Evolutionary conservation across 2,888 invertebrate genomes (phyloP).

Genomic region (Pterobdella sp.): DNA sequence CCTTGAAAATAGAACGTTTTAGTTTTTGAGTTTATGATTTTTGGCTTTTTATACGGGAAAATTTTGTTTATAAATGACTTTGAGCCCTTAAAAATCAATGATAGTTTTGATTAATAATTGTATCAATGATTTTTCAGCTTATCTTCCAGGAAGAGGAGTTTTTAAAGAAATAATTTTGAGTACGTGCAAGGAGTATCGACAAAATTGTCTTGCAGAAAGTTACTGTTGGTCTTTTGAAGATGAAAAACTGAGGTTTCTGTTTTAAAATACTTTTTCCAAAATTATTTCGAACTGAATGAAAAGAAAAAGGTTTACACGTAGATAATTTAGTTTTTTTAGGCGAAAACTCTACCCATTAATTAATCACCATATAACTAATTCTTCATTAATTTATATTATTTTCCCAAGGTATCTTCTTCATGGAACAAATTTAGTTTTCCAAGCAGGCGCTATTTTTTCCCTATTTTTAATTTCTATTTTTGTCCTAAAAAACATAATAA

Average conservation of each 20-base stretch:
- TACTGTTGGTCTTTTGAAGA: constrained; percentile 23
- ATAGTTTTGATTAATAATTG: too few species aligned
- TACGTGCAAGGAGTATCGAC: constrained; percentile 22
- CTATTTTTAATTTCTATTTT: constrained; percentile 14
- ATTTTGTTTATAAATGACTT: too few species aligned
- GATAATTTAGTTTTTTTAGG: too few species aligned
- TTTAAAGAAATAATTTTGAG: constrained; percentile 21
- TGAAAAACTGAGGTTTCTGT: constrained; percentile 5
- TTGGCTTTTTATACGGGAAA: too few species aligned
- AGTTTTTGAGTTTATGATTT: too few species aligned
- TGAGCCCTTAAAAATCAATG: too few species aligned
- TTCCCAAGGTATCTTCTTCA: constrained; percentile 20
- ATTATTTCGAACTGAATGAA: neutral
- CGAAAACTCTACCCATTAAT: neutral
- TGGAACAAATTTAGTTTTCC: constrained; percentile 30
- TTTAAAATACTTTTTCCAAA: neutral
- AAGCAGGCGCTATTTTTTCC: constrained; percentile 14
- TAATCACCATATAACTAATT: neutral
- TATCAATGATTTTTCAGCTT: too few species aligned
- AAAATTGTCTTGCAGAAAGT: constrained; percentile 26
- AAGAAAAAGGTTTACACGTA: too few species aligned
- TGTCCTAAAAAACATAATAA: neutral
- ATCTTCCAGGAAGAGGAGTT: constrained; percentile 24
- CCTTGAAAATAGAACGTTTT: too few species aligned
- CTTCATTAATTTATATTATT: neutral